Conservation (phyloP, 2,113 vertebrate genomes). For the Labeo rohita region DNA sequence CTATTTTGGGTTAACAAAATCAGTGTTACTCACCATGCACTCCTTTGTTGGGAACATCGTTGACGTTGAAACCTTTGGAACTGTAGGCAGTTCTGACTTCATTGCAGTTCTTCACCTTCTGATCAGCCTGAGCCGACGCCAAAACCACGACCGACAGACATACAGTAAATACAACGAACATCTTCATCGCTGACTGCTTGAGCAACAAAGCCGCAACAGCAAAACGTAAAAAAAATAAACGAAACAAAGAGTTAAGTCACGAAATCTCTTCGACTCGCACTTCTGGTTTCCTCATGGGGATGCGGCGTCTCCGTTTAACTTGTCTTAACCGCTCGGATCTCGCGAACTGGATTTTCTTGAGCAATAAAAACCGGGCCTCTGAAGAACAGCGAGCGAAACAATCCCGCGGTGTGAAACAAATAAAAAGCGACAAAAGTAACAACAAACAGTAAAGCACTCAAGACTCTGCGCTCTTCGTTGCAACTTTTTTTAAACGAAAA, state of each 20-base stretch:
- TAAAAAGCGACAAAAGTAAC: background rate
- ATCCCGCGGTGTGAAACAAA: background rate
- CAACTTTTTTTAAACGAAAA: slow-evolving; percentile 12
- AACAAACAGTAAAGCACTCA: background rate
- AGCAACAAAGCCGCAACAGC: background rate
- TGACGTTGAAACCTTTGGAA: slow-evolving; percentile 89
- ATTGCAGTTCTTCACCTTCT: slow-evolving; percentile 86
- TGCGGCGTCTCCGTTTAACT: slow-evolving; percentile 55
- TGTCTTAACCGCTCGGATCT: background rate
- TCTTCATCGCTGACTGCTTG: slow-evolving; percentile 67
- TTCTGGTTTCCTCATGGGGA: slow-evolving; percentile 73
- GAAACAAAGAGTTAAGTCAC: slow-evolving; percentile 54
- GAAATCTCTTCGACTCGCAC: slow-evolving; percentile 59
- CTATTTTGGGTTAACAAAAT: background rate
- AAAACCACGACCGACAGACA: slow-evolving; percentile 74
- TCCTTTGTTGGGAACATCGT: slow-evolving; percentile 87
- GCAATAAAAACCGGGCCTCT: slow-evolving; percentile 24
- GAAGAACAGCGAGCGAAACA: slow-evolving; percentile 12
- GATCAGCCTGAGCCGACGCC: slow-evolving; percentile 76
- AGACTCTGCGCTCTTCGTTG: background rate
- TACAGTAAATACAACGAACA: slow-evolving; percentile 68
- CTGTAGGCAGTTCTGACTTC: slow-evolving; percentile 85
- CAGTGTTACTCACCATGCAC: slow-evolving; percentile 79
- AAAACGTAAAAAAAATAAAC: background rate
- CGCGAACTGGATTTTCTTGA: slow-evolving; percentile 17